phyloP scores from a whole-genome alignment of 2,113 vertebrate species.

The Pitta sordida region DNA sequence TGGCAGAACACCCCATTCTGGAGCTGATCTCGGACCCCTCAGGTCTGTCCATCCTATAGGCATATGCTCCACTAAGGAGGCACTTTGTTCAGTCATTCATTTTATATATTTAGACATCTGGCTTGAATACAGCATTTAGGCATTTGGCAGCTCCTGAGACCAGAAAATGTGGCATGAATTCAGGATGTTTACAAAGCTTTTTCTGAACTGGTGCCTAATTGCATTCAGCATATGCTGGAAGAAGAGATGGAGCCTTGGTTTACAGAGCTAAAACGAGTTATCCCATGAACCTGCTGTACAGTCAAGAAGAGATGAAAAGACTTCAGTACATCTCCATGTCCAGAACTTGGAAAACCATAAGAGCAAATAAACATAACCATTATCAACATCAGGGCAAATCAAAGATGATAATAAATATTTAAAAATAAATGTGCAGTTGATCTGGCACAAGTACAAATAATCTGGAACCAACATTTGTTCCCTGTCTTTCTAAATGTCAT shows the following conservation, averaged over 20 bases:
- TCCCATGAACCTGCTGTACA: neutral
- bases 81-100: slow-evolving; percentile 45
- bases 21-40: neutral
- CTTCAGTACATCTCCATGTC: neutral
- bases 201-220: slow-evolving; percentile 61
- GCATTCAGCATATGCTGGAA: slow-evolving; percentile 54
- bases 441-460: neutral
- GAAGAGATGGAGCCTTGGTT: slow-evolving; percentile 13
- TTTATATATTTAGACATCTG: slow-evolving; percentile 63
- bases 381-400: neutral
- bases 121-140: slow-evolving; percentile 14
- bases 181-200: slow-evolving; percentile 61
- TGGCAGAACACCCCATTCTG: slow-evolving; percentile 18
- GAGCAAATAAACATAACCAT: neutral
- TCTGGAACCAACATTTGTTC: neutral
- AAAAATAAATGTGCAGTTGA: neutral
- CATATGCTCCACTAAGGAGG: slow-evolving; percentile 16
- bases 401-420: neutral
- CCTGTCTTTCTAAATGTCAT: neutral
- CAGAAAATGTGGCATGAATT: slow-evolving; percentile 44
- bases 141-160: slow-evolving; percentile 42
- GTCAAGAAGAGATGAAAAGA: neutral
- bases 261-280: slow-evolving; percentile 10
- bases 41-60: neutral
- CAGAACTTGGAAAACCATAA: neutral